Base-by-base conservation (phyloP, 1,140 invertebrate genomes). In the Drosophila ohnishii region DNA sequence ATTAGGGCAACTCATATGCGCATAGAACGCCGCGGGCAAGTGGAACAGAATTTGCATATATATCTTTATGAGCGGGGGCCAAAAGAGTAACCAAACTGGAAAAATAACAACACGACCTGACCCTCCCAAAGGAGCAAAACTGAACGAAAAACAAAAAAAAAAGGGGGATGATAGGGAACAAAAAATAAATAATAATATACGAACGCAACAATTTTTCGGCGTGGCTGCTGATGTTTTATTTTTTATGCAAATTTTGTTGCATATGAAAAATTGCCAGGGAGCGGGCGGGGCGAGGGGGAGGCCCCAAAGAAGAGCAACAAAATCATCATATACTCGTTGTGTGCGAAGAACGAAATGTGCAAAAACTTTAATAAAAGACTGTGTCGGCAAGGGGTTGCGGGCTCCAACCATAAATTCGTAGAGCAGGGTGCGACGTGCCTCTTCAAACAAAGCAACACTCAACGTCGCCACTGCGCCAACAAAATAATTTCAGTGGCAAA, bases 381-480 rank as follows among this genome's bases (percentile, higher is more conserved):
- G 37, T 58, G 61, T 39, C 10, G 40, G 37, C 3, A 30, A 30
- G 42, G 47, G 47, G 66, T 22, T 37, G 35, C 39, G 72, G 48
- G 40, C 32, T 11, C 60, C 50, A 35, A 35, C 72, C 70, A 83
- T 82, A 86, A 86, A 85, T 85, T 85, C 80, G 75, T 69, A 59
- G 82, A 39, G 69, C 48, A 44, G 37, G 42, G 47, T 78, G 65
- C 40, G 65, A 77, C 70, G 81, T 87, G 77, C 79, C 83, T 83
- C 83, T 83, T 87, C 80, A 87, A 87, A 87, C 83, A 87, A 87
- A 83, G 83, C 83, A 87, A 87, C 83, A 88, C 82, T 87, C 83
- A 83, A 84, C 81, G 77, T 59, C 63, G 67, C 34, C 35, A 48
- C 72, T 51, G 75, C 76, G 63, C 64, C 73, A 78, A 77, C 84